Conservation (phyloP, 2,888 invertebrate genomes). For the Lepidocyrtinus sp. region DNA sequence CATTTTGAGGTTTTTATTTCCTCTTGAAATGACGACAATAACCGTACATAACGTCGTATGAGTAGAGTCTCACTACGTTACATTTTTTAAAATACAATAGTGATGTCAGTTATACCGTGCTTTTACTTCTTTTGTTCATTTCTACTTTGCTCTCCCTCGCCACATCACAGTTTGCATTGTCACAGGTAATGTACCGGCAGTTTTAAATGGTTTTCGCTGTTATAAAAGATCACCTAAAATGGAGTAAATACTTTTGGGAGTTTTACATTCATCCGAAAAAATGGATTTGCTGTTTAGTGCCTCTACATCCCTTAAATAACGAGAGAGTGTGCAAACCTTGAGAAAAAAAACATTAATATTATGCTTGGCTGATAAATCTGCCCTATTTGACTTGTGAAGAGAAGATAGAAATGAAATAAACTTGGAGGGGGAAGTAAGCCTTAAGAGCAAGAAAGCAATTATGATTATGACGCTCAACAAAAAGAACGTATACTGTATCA, state of each 20-base stretch:
- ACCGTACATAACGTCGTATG: slow-evolving; percentile 26
- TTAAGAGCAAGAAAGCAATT: background rate
- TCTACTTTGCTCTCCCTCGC: background rate
- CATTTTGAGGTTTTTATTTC: slow-evolving; percentile 11
- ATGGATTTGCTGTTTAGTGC: background rate
- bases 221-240: background rate
- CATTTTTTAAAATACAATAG: background rate
- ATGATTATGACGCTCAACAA: background rate
- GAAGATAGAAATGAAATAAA: background rate
- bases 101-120: background rate
- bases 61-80: too few relatives aligned
- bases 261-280: background rate
- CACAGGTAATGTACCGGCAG: background rate
- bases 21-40: slow-evolving; percentile 21
- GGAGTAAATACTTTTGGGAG: background rate
- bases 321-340: background rate
- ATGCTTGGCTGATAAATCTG: background rate
- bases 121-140: background rate
- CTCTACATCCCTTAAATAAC: background rate
- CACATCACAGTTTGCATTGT: too few relatives aligned
- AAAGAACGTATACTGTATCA: too few relatives aligned
- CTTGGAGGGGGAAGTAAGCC: background rate
- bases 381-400: background rate
- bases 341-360: background rate
- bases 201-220: background rate